Percentiles rank a stretch among this genome's conserved stretches.
Evolutionary conservation across 2,888 invertebrate species (phyloP).

Genomic region (Chironomus riparius): DNA sequence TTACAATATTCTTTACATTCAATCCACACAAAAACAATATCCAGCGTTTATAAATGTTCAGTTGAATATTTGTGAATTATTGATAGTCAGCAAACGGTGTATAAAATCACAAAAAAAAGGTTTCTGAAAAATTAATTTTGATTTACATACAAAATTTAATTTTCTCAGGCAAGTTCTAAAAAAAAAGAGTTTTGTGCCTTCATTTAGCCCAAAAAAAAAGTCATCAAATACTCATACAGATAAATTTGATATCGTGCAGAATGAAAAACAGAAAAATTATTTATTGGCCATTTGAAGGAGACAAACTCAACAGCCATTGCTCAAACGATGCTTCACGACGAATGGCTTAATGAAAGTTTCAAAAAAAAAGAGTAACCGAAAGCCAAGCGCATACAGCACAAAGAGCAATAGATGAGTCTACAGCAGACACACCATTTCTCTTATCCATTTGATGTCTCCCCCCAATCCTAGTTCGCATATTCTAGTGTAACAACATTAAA

Average conservation of each 20-base stretch:
- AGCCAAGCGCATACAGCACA: not conserved
- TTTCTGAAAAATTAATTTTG: conserved; percentile 21
- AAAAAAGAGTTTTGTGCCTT: no score
- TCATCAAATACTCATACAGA: not conserved
- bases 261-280: no score
- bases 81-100: conserved; percentile 1
- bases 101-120: conserved; percentile 14
- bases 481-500: conserved; percentile 16
- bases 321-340: not conserved
- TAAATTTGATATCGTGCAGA: not conserved
- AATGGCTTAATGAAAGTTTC: not conserved
- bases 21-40: no score
- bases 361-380: not conserved
- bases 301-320: no score
- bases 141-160: conserved; percentile 25
- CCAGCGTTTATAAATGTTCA: not conserved
- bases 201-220: not conserved
- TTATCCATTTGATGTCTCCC: no score
- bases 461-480: not conserved
- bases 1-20: no score
- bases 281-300: no score
- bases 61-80: conserved; percentile 7
- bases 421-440: not conserved
- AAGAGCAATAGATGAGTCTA: not conserved
- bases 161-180: not conserved